Evolutionary conservation across 2,113 vertebrate genomes (phyloP).

Genomic region (Vulpes ferrilata): DNA sequence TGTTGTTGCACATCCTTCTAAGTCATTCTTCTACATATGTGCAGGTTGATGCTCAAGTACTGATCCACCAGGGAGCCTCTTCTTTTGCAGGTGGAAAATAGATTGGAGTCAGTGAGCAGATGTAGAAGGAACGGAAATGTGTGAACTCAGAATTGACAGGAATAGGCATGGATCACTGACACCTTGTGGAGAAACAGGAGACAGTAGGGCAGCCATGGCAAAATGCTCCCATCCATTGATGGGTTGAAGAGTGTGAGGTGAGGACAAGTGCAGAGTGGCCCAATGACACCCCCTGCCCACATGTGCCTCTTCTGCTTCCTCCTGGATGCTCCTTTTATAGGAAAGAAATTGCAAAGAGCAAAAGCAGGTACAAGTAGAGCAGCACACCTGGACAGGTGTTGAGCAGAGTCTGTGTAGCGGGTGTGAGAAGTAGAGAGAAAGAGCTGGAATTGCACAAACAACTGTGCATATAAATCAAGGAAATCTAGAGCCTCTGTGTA

Average conservation of each 20-base stretch:
- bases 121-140: not conserved
- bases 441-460: accelerated
- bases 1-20: accelerated
- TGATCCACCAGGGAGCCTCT: not conserved
- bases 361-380: accelerated
- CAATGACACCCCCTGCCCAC: accelerated
- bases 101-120: not conserved
- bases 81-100: not conserved
- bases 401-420: accelerated
- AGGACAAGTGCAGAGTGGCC: accelerated
- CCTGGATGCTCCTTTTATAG: accelerated
- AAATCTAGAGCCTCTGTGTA: not conserved
- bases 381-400: no score
- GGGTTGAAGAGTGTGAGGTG: not conserved
- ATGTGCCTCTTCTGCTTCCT: not conserved
- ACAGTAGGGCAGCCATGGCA: no score
- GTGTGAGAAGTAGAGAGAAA: no score
- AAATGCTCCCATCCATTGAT: accelerated
- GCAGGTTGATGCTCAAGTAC: not conserved
- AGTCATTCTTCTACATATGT: accelerated
- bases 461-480: no score
- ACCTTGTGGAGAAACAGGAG: slow-evolving; percentile 2
- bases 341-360: not conserved
- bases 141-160: not conserved
- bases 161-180: accelerated